phyloP scores from a whole-genome alignment of 1,140 invertebrate species.

The Pseudobourletiella spinata region DNA sequence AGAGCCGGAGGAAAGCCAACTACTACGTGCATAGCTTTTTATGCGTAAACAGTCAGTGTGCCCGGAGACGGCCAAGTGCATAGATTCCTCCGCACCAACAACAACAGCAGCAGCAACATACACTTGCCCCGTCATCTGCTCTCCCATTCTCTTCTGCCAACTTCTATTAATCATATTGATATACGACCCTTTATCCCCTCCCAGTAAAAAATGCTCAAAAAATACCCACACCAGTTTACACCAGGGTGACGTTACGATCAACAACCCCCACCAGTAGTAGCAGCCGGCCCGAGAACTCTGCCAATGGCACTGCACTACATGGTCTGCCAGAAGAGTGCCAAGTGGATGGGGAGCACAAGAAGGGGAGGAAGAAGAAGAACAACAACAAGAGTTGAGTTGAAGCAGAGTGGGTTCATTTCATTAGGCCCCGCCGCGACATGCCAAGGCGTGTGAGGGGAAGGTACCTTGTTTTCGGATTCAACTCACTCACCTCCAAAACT shows the following conservation, averaged over 20 bases:
- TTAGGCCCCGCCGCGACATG: not conserved
- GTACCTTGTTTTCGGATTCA: constrained; percentile 8
- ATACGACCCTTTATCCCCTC: constrained; percentile 27
- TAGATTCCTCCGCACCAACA: no score
- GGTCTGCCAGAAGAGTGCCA: no score
- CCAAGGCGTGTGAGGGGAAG: no score
- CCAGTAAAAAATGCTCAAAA: not conserved
- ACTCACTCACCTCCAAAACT: not conserved
- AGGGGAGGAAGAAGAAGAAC: not conserved
- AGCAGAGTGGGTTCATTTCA: not conserved
- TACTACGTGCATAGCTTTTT: no score
- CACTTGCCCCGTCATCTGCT: constrained; percentile 30
- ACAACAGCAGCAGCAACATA: no score
- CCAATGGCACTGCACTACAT: no score
- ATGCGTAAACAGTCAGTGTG: no score
- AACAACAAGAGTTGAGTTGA: not conserved
- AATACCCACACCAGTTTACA: no score
- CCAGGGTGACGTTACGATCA: no score
- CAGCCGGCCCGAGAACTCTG: no score
- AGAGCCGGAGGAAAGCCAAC: no score
- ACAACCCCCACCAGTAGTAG: not conserved
- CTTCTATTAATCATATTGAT: constrained; percentile 36
- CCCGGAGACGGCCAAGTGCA: no score
- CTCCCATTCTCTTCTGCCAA: constrained; percentile 24
- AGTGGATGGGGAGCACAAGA: not conserved